Percentiles rank a stretch among this genome's conserved stretches.
phyloP scores from a whole-genome alignment of 35 echinoderm and acorn worm genomes.

The Apostichopus japonicus region DNA sequence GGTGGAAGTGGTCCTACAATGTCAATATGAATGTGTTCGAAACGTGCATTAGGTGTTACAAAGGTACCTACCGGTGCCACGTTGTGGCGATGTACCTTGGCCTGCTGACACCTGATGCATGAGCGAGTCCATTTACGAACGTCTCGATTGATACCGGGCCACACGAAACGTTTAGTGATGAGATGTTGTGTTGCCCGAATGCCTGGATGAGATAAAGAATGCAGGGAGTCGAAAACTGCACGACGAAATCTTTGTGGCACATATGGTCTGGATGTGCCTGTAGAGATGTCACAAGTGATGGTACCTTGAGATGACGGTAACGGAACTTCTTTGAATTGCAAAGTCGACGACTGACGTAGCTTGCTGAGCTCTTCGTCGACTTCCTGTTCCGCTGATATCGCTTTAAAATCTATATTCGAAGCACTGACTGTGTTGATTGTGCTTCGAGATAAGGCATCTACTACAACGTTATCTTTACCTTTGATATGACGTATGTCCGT shows the following conservation, averaged over 20 bases:
- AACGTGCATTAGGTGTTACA: slow-evolving; percentile 39
- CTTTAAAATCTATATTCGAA: slow-evolving; percentile 12
- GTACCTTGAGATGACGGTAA: slow-evolving; percentile 8
- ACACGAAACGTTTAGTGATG: slow-evolving; percentile 64
- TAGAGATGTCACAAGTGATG: slow-evolving; percentile 47
- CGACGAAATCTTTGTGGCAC: slow-evolving; percentile 6
- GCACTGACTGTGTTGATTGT: background rate
- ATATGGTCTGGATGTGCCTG: slow-evolving; percentile 14
- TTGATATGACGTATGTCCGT: too few species aligned
- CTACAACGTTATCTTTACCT: too few species aligned
- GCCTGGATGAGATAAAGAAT: slow-evolving; percentile 16
- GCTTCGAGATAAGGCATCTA: too few species aligned
- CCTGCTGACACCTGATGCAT: slow-evolving; percentile 69
- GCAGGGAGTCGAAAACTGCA: slow-evolving; percentile 36
- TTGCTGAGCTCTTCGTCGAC: background rate
- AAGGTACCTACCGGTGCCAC: slow-evolving; percentile 63
- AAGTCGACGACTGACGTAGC: background rate
- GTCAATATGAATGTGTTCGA: too few species aligned
- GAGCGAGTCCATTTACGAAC: slow-evolving; percentile 53
- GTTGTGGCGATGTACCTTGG: slow-evolving; percentile 65
- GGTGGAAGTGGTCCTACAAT: slow-evolving; percentile 54
- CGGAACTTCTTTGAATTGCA: background rate
- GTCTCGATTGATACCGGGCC: slow-evolving; percentile 72
- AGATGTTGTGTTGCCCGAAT: slow-evolving; percentile 67
- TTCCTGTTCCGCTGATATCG: slow-evolving; percentile 24